Conservation (phyloP, 2,797 vertebrate genomes). For the Eleutherodactylus coqui region DNA sequence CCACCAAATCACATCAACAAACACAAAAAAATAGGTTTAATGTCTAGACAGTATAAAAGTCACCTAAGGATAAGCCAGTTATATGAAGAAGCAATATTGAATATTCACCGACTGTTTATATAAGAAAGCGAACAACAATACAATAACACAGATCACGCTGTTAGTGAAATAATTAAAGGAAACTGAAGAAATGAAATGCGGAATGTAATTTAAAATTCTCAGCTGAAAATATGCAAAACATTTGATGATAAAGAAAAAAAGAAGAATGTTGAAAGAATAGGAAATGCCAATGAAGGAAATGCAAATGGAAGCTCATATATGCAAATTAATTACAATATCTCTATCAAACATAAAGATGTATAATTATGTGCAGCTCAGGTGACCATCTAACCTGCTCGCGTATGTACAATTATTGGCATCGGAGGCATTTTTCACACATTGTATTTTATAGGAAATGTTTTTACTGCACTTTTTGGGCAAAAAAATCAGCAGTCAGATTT, state of each 20-base stretch:
- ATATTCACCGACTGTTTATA: not conserved
- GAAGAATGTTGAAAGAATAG: not conserved
- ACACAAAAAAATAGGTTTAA: not conserved
- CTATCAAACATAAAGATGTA: not conserved
- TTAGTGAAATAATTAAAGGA: slow-evolving; percentile 30
- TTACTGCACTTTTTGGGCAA: too few species aligned
- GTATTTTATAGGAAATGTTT: too few species aligned
- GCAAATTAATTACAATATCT: slow-evolving; percentile 10
- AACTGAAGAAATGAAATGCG: slow-evolving; percentile 25
- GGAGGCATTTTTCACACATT: not conserved
- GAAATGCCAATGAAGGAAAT: not conserved
- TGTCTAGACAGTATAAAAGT: slow-evolving; percentile 6
- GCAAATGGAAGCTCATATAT: not conserved
- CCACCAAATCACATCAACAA: not conserved
- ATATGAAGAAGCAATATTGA: slow-evolving; percentile 14
- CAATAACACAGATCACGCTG: slow-evolving; percentile 33
- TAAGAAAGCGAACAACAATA: slow-evolving; percentile 1
- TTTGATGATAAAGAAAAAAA: slow-evolving; percentile 40
- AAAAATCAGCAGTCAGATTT: too few species aligned
- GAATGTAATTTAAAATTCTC: slow-evolving; percentile 23
- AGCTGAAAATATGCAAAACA: slow-evolving; percentile 4
- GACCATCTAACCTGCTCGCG: not conserved
- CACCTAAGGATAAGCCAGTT: not conserved
- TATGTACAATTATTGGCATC: not conserved
- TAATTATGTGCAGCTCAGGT: not conserved